Base-by-base conservation (phyloP, 2,113 vertebrate species). In the Corythornis cristatus region DNA sequence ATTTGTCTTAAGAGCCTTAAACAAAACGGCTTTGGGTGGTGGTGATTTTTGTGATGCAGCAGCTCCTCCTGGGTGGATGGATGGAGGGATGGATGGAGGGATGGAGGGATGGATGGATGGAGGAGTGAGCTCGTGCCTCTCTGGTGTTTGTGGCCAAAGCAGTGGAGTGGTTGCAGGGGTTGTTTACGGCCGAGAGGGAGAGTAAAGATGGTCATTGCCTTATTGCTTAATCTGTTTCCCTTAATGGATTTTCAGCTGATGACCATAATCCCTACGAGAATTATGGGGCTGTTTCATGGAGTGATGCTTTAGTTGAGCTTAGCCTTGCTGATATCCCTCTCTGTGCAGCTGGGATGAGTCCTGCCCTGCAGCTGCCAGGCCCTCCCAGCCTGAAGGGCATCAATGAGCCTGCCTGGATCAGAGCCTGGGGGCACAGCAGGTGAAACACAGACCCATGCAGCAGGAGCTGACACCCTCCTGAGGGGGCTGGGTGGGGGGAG, bases 211-310 rank as follows among this genome's bases (percentile, higher is more conserved):
- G 86, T 42, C 91, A 35, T 83, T 93, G 92, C 95, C 76, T 62
- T 73, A 33, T 70, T 88, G 95, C 93, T 94, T 97, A 94, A 96
- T 96, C 95, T 91, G 8, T 57, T 93, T 86, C 90, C 92, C 93
- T 62, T 86, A 88, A 94, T 95, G 93, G 96, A 72, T 95, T 97
- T 95, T 40, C 86, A 68, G 83, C 11, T 84, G 91, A 93, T 93
- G 88, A 70, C 92, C 94, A 87, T 96, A 96, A 96, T 97, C 96
- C 93, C 56, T 3, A 48, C 4, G 96, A 37, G 95, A 96, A 96
- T 97, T 93, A 93, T 12, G 71, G 89, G 64, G 93, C 94, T 78
- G 78, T 80, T 95, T 83, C 89, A 75, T 35, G 76, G 91, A 93
- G 43, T 56, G 91, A 72, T 94, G 90, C 58, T 90, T 81, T 46